Base-by-base conservation (phyloP, 2,888 invertebrate genomes). In the Buathra laborator region DNA sequence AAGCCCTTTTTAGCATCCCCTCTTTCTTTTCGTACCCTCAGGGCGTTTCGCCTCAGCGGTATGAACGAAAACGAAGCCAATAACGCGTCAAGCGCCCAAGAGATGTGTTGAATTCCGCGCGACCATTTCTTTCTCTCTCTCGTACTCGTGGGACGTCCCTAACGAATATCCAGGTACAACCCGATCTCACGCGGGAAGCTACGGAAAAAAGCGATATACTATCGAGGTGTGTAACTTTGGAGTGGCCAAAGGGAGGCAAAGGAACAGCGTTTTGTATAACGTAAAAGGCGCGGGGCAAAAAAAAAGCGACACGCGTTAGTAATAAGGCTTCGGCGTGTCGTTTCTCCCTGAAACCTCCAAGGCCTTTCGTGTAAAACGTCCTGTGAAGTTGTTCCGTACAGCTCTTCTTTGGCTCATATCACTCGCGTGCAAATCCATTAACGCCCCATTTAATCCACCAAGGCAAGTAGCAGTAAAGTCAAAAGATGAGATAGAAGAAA, bases 61-160 rank as follows among this genome's bases (percentile, higher is more conserved):
- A 59, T 24, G 29, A 59, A 68, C 68, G 24, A 16, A 24, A 72
- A 46, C 72, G 59, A 62, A 72, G 72, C 72, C 72, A 72, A 72
- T 72, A 72, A 72, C 56, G n/a, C 72, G 44, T 16, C 37, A n/a
- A 43, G 37, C 44, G 37, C 72, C 16, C 72, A 44, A 24, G 72
- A 72, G 44, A 44, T 24, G 72, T 72, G 59, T 44, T 12, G 3
- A 46, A 16, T 14, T 19, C 29, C 12, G 29, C 37, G 37, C 66
- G 43, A 6, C 43, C 37, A 59, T 44, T 56, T 14, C 19, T 19
- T 56, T 32, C 24, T 62, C 32, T 62, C 14, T 32, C 14, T 10
- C 29, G 14, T 48, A 37, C 37, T 48, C 12, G 48, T n/a, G 48
- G 10, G 48, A 1, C 48, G 7, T 19, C n/a, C 62, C 32, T n/a